phyloP scores from a whole-genome alignment of 2,113 vertebrate genomes.

The Talpa occidentalis region DNA sequence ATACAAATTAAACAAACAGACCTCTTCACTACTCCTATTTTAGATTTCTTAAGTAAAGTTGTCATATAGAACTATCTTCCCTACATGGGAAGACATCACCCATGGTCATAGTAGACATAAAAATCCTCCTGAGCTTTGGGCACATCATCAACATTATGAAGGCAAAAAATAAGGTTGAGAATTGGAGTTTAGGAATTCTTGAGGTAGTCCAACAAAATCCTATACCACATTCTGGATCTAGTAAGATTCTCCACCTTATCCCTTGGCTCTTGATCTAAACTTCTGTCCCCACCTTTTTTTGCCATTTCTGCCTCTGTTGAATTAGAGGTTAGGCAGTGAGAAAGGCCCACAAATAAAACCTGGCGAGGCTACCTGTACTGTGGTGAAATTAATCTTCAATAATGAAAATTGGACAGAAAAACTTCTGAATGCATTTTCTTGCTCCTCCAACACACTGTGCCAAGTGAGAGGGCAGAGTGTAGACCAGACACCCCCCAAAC shows the following conservation, averaged over 20 bases:
- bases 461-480: background rate
- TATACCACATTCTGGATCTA: background rate
- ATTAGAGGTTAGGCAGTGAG: background rate
- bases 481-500: background rate
- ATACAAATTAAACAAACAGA: background rate
- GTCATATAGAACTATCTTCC: background rate
- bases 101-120: background rate
- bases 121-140: background rate
- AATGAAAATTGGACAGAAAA: background rate
- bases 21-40: background rate
- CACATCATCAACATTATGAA: background rate
- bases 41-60: background rate
- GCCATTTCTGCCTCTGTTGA: background rate
- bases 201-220: background rate
- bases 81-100: background rate
- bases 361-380: background rate
- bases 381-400: background rate
- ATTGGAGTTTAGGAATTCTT: background rate
- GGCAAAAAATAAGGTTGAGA: background rate
- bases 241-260: background rate
- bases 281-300: background rate
- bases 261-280: background rate
- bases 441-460: background rate
- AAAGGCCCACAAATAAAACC: background rate
- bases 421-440: background rate